Base-by-base conservation (phyloP, 2,797 vertebrate genomes). In the Taeniopygia guttata region DNA sequence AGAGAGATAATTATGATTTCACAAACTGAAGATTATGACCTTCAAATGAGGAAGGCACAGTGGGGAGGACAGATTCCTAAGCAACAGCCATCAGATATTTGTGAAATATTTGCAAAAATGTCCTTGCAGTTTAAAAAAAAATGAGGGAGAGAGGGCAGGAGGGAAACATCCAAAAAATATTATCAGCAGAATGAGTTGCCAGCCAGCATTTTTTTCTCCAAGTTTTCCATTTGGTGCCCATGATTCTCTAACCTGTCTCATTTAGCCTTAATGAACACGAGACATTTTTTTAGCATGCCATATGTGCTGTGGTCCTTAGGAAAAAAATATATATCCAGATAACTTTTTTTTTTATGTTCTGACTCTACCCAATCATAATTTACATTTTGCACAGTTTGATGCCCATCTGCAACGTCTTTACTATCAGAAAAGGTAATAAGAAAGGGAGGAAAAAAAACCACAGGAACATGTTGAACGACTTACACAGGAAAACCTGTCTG, bases 161-260 rank as follows among this genome's bases (percentile, higher is more conserved):
- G 90, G 90, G 89, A 95, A 95, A 92, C 89, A 96, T 96, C 94
- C 94, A 96, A 90, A 95, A 96, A 95, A 96, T 96, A 92, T 95
- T 86, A 95, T 81, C 93, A 92, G 80, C 90, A 93, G 92, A 89
- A 85, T 58, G 82, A 96, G 91, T 86, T 96, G 94, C 92, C 94
- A 95, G 87, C 93, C 94, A 93, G 81, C 22, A 10, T 88, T 85
- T 93, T 95, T 90, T 95, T 51, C 79, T 83, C 74, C 0, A 46
- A 87, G 45, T 96, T 94, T 96, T 94, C 82, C 91, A 96, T 93
- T 90, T 94, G 92, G 88, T 89, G 85, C 93, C 92, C 86, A 32
- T 93, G 90, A 86, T 91, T 96, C 92, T 95, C 87, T 96, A 95
- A 96, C 95, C 84, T 96, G 93, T 92, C 88, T 95, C 93, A 90